These are phyloP conservation scores for Lagenorhynchus albirostris DNA, from an alignment of 2,113 vertebrate species.

Conservation along the genomic window DNA sequence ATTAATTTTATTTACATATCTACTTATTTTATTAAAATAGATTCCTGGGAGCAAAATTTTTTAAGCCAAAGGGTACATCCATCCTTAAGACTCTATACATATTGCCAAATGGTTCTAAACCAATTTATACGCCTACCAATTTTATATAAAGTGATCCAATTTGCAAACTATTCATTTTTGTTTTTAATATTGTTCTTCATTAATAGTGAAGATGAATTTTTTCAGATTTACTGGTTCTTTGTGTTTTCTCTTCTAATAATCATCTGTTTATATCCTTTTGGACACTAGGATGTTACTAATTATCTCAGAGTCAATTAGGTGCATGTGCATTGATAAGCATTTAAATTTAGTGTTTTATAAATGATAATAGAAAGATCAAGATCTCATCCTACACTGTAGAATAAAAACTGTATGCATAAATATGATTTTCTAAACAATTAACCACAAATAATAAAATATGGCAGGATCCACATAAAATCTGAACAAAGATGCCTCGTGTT, in stretches of 20 bases:
- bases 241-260: background rate
- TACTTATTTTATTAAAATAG: background rate
- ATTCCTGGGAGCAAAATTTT: background rate
- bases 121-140: background rate
- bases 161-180: background rate
- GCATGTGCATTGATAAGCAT: background rate
- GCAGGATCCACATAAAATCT: background rate
- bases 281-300: background rate
- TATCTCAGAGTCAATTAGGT: background rate
- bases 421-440: background rate
- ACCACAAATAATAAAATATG: background rate
- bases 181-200: background rate
- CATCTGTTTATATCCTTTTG: background rate
- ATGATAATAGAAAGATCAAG: background rate
- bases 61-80: background rate
- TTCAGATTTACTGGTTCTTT: background rate
- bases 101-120: background rate
- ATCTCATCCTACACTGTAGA: background rate
- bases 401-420: background rate
- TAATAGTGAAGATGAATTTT: background rate
- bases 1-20: background rate
- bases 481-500: background rate
- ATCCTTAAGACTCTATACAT: background rate
- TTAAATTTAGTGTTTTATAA: conserved; percentile 29
- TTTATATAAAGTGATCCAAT: background rate